These are phyloP conservation scores for Piliocolobus tephrosceles DNA, from an alignment of 2,113 vertebrate genomes.

Conservation along the genomic window DNA sequence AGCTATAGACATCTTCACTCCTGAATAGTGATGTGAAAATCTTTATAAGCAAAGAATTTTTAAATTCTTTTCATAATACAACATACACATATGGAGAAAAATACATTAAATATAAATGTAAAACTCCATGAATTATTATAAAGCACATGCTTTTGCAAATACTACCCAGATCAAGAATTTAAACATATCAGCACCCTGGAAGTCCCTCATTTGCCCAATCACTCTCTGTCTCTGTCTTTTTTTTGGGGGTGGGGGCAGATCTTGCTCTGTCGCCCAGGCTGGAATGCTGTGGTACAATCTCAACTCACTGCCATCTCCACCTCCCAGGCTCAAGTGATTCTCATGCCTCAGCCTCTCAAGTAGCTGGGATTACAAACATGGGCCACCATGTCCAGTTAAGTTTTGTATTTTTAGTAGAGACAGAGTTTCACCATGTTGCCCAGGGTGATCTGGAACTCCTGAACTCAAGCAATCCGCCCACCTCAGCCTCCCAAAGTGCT, in stretches of 20 bases:
- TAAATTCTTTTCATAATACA: neutral
- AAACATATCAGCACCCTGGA: neutral
- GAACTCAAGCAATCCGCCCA: too few relatives aligned
- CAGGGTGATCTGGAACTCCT: too few relatives aligned
- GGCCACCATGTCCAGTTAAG: too few relatives aligned
- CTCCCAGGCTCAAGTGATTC: too few relatives aligned
- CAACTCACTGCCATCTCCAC: too few relatives aligned
- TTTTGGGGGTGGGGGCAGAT: accelerated
- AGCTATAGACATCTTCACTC: neutral
- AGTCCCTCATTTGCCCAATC: neutral
- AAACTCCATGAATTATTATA: neutral
- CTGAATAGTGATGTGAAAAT: neutral
- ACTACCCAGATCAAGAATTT: neutral
- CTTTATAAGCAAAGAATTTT: constrained; percentile 2
- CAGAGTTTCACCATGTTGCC: too few relatives aligned
- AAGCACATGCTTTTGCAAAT: neutral
- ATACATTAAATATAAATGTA: neutral
- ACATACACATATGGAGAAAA: neutral
- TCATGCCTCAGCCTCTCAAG: too few relatives aligned
- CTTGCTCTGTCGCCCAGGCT: too few relatives aligned
- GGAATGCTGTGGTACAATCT: too few relatives aligned
- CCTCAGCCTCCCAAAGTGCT: too few relatives aligned
- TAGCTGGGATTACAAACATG: too few relatives aligned
- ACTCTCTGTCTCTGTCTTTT: neutral
- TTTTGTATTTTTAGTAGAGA: too few relatives aligned